These are phyloP conservation scores for Sarcophaga carnaria DNA, from an alignment of 2,888 invertebrate genomes.

Conservation along the genomic window DNA sequence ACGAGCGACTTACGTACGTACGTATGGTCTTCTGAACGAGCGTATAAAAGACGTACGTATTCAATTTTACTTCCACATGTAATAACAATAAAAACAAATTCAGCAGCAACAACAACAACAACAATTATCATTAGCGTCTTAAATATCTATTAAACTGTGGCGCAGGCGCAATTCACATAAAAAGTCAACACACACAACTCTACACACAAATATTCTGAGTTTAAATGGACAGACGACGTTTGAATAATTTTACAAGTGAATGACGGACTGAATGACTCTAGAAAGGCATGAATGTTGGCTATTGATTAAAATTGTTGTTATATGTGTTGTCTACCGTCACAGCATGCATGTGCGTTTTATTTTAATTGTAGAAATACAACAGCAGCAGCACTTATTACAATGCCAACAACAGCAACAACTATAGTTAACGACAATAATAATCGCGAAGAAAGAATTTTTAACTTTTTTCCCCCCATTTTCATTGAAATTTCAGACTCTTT, in stretches of 20 bases:
- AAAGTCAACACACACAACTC: neutral
- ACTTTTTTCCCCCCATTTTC: slow-evolving; percentile 16
- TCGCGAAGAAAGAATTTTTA: slow-evolving; percentile 39
- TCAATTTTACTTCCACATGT: slow-evolving; percentile 40
- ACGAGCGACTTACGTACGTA: slow-evolving; percentile 2
- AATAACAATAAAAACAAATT: slow-evolving; percentile 42
- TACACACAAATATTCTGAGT: neutral
- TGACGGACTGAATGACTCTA: slow-evolving; percentile 43
- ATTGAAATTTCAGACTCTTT: neutral
- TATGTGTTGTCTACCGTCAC: slow-evolving; percentile 29
- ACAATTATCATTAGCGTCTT: slow-evolving; percentile 64
- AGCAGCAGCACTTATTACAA: neutral
- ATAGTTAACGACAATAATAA: slow-evolving; percentile 1
- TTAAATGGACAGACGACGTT: slow-evolving; percentile 18
- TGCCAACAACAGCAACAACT: neutral
- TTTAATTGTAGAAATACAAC: slow-evolving; percentile 40
- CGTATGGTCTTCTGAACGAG: neutral
- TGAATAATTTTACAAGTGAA: slow-evolving; percentile 31
- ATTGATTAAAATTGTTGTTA: slow-evolving; percentile 26
- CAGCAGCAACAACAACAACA: slow-evolving; percentile 29
- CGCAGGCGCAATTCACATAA: slow-evolving; percentile 60
- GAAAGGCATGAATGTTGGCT: slow-evolving; percentile 45
- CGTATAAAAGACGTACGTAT: neutral
- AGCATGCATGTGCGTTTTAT: slow-evolving; percentile 58
- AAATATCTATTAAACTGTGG: slow-evolving; percentile 60